A percentile compares a stretch with the other conserved stretches of the same genome.
Evolutionary conservation across 2,888 invertebrate genomes (phyloP).

Genomic region (Amphipoea lucens): DNA sequence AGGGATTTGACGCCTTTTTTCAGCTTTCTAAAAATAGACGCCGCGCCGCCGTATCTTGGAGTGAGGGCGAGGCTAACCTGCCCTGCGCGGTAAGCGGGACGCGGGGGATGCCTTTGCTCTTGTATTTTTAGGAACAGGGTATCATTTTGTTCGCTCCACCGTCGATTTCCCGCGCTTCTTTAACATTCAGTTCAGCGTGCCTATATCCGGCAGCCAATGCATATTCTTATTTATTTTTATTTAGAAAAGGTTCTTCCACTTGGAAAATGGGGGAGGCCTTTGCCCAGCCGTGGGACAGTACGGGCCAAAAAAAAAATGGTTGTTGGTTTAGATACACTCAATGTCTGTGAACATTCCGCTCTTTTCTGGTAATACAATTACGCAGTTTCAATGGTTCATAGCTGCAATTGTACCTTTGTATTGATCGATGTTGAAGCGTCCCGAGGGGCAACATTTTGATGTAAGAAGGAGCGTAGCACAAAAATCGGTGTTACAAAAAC

Average conservation of each 20-base stretch:
- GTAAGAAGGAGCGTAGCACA: slow-evolving; percentile 11
- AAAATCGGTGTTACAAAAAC: slow-evolving; percentile 24
- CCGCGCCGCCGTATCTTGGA: slow-evolving; percentile 57
- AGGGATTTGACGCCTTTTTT: slow-evolving; percentile 72
- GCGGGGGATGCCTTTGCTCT: slow-evolving; percentile 40
- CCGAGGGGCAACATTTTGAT: slow-evolving; percentile 14
- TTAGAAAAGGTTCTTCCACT: not conserved
- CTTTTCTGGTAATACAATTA: slow-evolving; percentile 2
- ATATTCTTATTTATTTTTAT: slow-evolving; percentile 22
- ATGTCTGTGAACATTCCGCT: not conserved
- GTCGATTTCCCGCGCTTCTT: slow-evolving; percentile 41
- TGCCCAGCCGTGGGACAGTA: too few relatives aligned
- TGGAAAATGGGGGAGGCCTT: too few relatives aligned
- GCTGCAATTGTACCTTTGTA: slow-evolving; percentile 30
- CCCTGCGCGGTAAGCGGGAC: slow-evolving; percentile 58
- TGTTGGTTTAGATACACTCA: not conserved
- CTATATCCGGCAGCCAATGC: slow-evolving; percentile 22
- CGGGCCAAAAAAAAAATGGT: not conserved
- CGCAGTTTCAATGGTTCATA: slow-evolving; percentile 9
- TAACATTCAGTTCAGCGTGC: slow-evolving; percentile 42
- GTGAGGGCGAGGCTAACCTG: slow-evolving; percentile 54
- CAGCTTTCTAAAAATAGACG: slow-evolving; percentile 77
- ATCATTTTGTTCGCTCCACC: slow-evolving; percentile 42
- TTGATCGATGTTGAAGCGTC: slow-evolving; percentile 45
- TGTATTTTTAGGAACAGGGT: slow-evolving; percentile 51